Conservation (phyloP, 2,113 vertebrate genomes). For the Chinchilla lanigera region DNA sequence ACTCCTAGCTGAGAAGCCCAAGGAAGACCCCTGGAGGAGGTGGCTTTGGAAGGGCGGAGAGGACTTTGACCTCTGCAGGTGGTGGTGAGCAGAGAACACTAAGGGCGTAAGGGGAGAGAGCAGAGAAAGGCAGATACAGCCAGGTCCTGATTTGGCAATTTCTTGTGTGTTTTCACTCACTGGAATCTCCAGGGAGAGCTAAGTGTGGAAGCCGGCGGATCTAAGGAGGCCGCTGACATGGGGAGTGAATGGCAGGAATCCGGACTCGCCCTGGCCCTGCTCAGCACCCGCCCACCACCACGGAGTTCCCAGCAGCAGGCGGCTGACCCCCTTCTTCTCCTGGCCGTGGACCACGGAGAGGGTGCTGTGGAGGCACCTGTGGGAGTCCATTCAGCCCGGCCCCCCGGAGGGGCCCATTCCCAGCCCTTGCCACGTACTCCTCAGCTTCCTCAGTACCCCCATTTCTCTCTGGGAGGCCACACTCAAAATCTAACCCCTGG, state of each 20-base stretch:
- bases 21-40: background rate
- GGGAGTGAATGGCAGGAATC: background rate
- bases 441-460: background rate
- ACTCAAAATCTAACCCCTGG: background rate
- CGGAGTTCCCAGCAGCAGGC: background rate
- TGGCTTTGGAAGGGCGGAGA: background rate
- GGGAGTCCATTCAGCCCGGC: background rate
- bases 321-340: background rate
- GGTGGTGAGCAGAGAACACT: background rate
- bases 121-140: background rate
- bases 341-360: background rate
- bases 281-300: background rate
- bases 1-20: background rate
- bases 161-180: background rate
- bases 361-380: background rate
- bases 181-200: background rate
- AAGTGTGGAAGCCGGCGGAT: background rate
- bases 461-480: background rate
- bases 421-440: background rate
- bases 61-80: background rate
- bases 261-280: background rate
- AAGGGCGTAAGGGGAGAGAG: too few relatives aligned
- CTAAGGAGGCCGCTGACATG: accelerated
- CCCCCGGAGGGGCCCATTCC: background rate
- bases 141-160: background rate